Conservation (phyloP, 2,888 invertebrate genomes). For the Ptilodon capucinus region DNA sequence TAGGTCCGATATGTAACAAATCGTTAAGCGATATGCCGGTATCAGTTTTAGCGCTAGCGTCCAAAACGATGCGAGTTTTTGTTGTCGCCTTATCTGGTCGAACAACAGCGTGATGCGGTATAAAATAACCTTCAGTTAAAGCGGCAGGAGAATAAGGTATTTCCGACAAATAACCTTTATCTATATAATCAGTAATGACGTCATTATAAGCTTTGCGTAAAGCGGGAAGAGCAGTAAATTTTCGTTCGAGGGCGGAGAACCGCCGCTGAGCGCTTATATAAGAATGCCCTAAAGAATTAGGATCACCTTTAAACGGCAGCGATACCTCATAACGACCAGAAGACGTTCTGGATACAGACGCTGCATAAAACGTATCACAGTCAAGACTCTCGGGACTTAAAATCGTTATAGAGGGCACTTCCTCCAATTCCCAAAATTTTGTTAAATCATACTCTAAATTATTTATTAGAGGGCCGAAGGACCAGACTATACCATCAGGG, state of each 20-base stretch:
- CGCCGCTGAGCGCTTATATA: background rate
- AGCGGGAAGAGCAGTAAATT: background rate
- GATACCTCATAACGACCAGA: background rate
- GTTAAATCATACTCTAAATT: background rate
- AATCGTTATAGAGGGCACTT: background rate
- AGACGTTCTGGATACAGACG: background rate
- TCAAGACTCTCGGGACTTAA: background rate
- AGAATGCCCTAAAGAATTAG: background rate
- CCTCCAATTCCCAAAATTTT: background rate
- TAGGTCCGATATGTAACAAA: conserved; percentile 1
- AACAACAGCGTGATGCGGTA: no score
- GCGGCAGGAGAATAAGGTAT: background rate
- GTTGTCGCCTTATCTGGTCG: background rate
- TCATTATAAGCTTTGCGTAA: background rate
- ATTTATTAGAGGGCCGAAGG: background rate
- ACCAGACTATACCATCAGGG: background rate
- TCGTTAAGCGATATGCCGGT: conserved; percentile 2
- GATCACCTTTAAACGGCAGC: background rate
- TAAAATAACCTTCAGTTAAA: background rate
- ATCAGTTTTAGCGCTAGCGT: background rate
- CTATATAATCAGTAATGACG: background rate
- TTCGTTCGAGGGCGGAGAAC: background rate
- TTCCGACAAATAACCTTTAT: background rate
- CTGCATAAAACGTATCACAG: background rate
- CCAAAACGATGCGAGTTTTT: no score